These are phyloP conservation scores for Trichechus manatus DNA, from an alignment of 2,113 vertebrate genomes.

Conservation along the genomic window DNA sequence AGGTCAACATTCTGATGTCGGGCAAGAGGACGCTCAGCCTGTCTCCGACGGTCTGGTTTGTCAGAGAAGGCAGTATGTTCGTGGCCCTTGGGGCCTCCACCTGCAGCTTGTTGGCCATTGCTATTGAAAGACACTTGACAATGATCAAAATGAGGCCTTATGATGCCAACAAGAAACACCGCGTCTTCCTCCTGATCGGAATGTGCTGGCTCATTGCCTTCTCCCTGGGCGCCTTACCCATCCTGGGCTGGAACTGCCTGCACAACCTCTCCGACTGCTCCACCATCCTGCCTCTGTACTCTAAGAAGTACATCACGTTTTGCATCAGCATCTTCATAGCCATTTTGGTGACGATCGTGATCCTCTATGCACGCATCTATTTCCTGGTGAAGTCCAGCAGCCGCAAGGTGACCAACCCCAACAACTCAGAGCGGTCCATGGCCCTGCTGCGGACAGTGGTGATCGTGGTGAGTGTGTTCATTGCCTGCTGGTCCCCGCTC, in stretches of 20 bases:
- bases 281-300: constrained; percentile 95
- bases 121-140: constrained; percentile 97
- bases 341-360: constrained; percentile 93
- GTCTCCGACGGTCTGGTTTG: constrained; percentile 93
- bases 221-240: constrained; percentile 93
- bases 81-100: constrained; percentile 95
- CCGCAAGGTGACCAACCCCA: constrained; percentile 94
- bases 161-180: constrained; percentile 94
- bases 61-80: constrained; percentile 97
- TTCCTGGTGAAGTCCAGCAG: constrained; percentile 96
- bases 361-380: constrained; percentile 96
- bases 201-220: constrained; percentile 95
- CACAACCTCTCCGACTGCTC: constrained; percentile 94
- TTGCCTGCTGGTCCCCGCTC: constrained; percentile 96
- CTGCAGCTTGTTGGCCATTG: constrained; percentile 97
- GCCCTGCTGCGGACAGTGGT: constrained; percentile 95
- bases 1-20: constrained; percentile 96
- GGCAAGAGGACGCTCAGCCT: constrained; percentile 94
- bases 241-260: constrained; percentile 98
- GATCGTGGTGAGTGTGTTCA: constrained; percentile 96
- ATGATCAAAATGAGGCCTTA: constrained; percentile 99
- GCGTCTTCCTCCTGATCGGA: constrained; percentile 97
- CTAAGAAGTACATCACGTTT: constrained; percentile 96
- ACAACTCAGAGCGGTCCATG: constrained; percentile 94
- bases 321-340: constrained; percentile 94